A percentile compares a stretch with the other conserved stretches of the same genome.
These are phyloP conservation scores for Pica pica DNA, from an alignment of 2,113 vertebrate genomes.

Conservation along the genomic window DNA sequence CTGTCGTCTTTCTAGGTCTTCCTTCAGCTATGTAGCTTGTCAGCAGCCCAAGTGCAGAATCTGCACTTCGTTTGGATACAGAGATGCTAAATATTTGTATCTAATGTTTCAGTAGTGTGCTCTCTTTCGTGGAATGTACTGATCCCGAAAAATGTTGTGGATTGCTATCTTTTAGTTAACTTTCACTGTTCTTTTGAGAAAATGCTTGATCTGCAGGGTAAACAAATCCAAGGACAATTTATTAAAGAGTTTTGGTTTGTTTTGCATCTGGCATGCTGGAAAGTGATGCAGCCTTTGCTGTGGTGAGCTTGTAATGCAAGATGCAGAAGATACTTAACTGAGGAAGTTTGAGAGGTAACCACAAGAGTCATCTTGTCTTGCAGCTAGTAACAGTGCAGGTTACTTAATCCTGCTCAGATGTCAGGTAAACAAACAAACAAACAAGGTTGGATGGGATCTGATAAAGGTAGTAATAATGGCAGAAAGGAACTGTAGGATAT, in stretches of 20 bases:
- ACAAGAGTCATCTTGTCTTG: not conserved
- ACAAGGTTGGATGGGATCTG: not conserved
- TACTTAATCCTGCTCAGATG: not conserved
- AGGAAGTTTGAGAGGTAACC: not conserved
- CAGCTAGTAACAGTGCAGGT: not conserved
- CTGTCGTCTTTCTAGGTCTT: not conserved
- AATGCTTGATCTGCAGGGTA: not conserved
- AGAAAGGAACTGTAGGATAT: not conserved
- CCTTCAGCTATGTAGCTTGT: not conserved
- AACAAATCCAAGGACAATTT: not conserved
- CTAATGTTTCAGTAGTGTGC: not conserved
- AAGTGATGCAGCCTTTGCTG: not conserved
- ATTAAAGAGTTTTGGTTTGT: not conserved
- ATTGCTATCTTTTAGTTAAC: not conserved
- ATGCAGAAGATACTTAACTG: not conserved
- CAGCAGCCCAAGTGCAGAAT: not conserved
- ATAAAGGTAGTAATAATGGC: not conserved
- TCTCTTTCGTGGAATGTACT: not conserved
- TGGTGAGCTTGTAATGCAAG: not conserved
- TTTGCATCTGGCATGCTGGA: not conserved
- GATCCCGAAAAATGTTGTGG: not conserved
- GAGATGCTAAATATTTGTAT: not conserved
- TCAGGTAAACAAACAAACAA: not conserved
- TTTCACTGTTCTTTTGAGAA: not conserved
- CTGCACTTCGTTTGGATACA: not conserved